Conservation (phyloP, 1,140 invertebrate species). For the Conus ventricosus region DNA sequence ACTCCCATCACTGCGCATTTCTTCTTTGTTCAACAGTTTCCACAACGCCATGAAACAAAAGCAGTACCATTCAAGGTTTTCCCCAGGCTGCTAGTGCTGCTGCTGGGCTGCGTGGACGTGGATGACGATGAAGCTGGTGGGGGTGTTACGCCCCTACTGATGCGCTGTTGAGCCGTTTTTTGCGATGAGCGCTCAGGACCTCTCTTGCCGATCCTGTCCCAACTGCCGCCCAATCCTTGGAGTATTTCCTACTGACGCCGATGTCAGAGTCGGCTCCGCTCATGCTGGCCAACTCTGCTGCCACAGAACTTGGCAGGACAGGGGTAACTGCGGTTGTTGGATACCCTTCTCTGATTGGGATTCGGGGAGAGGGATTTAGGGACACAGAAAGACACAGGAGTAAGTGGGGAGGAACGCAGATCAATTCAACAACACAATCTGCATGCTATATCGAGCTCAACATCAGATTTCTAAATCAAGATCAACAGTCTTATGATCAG, state of each 20-base stretch:
- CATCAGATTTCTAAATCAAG: no score
- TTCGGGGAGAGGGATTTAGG: background rate
- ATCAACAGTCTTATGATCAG: no score
- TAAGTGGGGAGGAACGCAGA: background rate
- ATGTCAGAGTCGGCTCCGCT: slow-evolving; percentile 58
- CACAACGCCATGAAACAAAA: background rate
- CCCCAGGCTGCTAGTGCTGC: background rate
- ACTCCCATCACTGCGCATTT: no score
- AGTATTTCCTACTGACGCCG: background rate
- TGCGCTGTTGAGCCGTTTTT: background rate
- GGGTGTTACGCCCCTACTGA: background rate
- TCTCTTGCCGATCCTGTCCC: background rate
- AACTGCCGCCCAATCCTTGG: slow-evolving; percentile 20
- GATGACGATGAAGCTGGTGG: background rate
- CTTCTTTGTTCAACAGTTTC: no score
- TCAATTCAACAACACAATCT: background rate
- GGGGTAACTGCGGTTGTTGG: background rate
- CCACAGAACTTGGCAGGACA: slow-evolving; percentile 44
- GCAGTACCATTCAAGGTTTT: background rate
- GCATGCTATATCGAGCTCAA: no score
- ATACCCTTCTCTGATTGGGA: background rate
- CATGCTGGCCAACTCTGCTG: slow-evolving; percentile 68
- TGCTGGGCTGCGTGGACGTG: background rate
- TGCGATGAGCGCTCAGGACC: background rate
- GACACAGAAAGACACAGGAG: background rate